phyloP scores from a whole-genome alignment of 2,113 vertebrate genomes.

The Gymnarchus niloticus region DNA sequence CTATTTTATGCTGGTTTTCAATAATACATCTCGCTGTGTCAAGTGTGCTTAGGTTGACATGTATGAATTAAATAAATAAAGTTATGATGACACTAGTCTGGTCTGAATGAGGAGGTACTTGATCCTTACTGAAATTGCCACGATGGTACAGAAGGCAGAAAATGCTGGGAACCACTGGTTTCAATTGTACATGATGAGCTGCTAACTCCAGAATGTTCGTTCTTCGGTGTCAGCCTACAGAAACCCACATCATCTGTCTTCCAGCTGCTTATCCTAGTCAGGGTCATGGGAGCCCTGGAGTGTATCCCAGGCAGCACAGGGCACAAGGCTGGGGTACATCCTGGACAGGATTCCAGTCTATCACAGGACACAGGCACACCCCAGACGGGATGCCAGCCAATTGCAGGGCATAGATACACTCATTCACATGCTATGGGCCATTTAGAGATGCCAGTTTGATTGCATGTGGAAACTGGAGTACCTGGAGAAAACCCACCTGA shows the following conservation, averaged over 20 bases:
- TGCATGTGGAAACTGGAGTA: too few species aligned
- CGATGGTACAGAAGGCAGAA: too few species aligned
- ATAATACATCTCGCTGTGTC: too few species aligned
- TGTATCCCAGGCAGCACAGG: neutral
- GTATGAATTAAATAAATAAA: too few species aligned
- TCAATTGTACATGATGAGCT: too few species aligned
- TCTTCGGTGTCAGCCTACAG: neutral
- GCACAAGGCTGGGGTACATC: neutral
- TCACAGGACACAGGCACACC: neutral
- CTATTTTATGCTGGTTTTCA: too few species aligned
- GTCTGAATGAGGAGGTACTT: too few species aligned
- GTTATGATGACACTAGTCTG: too few species aligned
- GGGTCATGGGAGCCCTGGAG: neutral
- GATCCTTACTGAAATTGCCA: too few species aligned
- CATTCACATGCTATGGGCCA: neutral
- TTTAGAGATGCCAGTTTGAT: neutral
- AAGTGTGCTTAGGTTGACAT: too few species aligned
- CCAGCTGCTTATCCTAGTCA: neutral
- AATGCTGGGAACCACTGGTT: too few species aligned
- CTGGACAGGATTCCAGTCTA: neutral
- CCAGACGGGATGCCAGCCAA: neutral
- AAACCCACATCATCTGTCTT: neutral
- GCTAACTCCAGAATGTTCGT: neutral
- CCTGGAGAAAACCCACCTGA: too few species aligned
- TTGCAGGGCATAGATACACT: neutral